Conservation (phyloP, 1,140 invertebrate species). For the Drosophila triauraria region DNA sequence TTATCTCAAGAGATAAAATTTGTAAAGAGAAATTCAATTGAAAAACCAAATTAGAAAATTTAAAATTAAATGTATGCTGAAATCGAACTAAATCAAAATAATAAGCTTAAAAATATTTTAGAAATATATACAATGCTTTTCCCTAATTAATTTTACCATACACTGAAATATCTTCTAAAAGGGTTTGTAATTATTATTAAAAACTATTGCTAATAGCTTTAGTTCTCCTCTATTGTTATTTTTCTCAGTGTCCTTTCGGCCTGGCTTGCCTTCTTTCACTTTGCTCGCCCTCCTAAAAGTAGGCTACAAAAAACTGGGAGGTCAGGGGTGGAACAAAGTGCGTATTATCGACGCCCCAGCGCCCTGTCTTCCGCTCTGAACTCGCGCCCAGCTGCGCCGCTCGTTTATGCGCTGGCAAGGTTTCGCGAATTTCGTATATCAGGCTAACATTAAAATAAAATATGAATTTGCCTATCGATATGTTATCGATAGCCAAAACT, state of each 20-base stretch:
- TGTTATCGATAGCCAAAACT: too few species aligned
- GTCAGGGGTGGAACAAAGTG: constrained; percentile 28
- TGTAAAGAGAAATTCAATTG: neutral
- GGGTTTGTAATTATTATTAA: too few species aligned
- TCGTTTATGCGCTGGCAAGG: constrained; percentile 32
- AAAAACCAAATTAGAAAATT: neutral
- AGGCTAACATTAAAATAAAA: too few species aligned
- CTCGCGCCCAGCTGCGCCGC: constrained; percentile 5
- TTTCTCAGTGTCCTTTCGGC: constrained; percentile 19
- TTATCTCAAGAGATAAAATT: neutral
- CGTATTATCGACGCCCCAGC: constrained; percentile 57
- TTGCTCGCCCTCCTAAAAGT: constrained; percentile 22
- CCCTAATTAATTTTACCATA: too few species aligned
- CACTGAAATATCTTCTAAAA: too few species aligned
- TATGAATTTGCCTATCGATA: too few species aligned
- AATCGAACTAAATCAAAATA: too few species aligned
- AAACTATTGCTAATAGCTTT: too few species aligned
- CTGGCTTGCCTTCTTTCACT: constrained; percentile 9
- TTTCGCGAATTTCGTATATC: neutral
- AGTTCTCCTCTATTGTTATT: neutral
- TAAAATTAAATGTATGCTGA: neutral
- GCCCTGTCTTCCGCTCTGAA: constrained; percentile 1
- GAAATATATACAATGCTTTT: too few species aligned
- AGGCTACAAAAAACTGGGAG: constrained; percentile 26
- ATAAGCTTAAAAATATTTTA: too few species aligned